A percentile compares a stretch with the other conserved stretches of the same genome.
phyloP scores from a whole-genome alignment of 2,888 invertebrate species.

The Macropis europaea region DNA sequence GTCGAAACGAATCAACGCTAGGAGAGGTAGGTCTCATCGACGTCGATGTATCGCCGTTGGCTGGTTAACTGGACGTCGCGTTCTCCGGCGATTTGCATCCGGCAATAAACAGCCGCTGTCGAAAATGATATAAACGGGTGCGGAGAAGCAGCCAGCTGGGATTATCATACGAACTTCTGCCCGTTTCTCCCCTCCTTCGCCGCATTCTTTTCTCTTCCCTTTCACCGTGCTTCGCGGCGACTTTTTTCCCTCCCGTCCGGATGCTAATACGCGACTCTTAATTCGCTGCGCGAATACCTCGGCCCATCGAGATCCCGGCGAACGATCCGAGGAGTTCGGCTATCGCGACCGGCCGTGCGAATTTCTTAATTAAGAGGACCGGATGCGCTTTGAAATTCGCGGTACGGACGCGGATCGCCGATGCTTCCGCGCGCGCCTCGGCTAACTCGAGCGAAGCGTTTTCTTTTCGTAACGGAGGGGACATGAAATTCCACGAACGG shows the following conservation, averaged over 20 bases:
- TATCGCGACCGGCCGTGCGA: slow-evolving; percentile 2
- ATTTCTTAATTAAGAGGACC: slow-evolving; percentile 12
- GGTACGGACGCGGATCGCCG: not conserved
- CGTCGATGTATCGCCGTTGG: not conserved
- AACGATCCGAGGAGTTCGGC: not conserved
- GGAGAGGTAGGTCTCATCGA: not conserved
- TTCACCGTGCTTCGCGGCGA: not conserved
- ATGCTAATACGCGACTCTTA: slow-evolving; percentile 39
- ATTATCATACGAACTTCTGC: slow-evolving; percentile 61
- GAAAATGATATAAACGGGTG: slow-evolving; percentile 72
- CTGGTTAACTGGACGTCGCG: too few species aligned
- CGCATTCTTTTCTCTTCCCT: slow-evolving; percentile 15
- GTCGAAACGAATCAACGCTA: slow-evolving; percentile 23
- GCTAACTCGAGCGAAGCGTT: not conserved
- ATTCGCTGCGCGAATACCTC: slow-evolving; percentile 19
- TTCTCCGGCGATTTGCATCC: slow-evolving; percentile 68
- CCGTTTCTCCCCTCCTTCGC: slow-evolving; percentile 19
- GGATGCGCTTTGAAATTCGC: too few species aligned
- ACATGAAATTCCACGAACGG: slow-evolving; percentile 63
- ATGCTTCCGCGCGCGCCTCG: too few species aligned
- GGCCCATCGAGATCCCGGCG: not conserved
- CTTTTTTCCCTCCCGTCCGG: not conserved
- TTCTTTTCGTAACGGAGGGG: slow-evolving; percentile 3
- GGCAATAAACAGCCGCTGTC: slow-evolving; percentile 71
- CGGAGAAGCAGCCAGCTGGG: slow-evolving; percentile 54